Conservation (phyloP, 2,888 invertebrate species). For the Agonopterix subpropinquella region DNA sequence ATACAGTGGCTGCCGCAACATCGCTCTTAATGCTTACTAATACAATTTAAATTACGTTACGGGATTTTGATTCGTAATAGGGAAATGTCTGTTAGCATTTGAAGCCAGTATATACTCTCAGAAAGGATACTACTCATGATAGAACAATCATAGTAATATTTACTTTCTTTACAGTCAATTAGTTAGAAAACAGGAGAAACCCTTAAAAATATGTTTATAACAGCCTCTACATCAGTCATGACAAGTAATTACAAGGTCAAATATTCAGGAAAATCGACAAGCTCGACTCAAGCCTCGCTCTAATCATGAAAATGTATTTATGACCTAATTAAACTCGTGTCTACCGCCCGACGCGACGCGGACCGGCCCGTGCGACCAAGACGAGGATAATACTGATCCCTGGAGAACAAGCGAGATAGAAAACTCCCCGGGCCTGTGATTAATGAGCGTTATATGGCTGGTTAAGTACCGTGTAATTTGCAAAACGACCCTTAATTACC, state of each 20-base stretch:
- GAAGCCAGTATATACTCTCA: no score
- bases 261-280: constrained; percentile 35
- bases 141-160: no score
- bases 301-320: constrained; percentile 75
- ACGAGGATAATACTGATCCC: constrained; percentile 18
- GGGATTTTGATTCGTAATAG: no score
- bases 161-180: no score
- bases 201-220: constrained; percentile 14
- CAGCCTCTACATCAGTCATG: constrained; percentile 48
- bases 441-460: constrained; percentile 81
- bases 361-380: constrained; percentile 31
- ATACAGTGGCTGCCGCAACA: background rate
- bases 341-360: constrained; percentile 36
- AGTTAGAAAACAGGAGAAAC: no score
- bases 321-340: constrained; percentile 74
- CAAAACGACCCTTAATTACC: constrained; percentile 83
- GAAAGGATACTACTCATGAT: no score
- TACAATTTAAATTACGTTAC: background rate
- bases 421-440: constrained; percentile 66
- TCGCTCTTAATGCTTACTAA: background rate
- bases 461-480: constrained; percentile 86
- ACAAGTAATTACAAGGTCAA: constrained; percentile 23
- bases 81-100: no score
- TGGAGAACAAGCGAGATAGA: constrained; percentile 39
- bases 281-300: constrained; percentile 34